These are phyloP conservation scores for Andrena dorsata DNA, from an alignment of 2,888 invertebrate species.

Conservation along the genomic window DNA sequence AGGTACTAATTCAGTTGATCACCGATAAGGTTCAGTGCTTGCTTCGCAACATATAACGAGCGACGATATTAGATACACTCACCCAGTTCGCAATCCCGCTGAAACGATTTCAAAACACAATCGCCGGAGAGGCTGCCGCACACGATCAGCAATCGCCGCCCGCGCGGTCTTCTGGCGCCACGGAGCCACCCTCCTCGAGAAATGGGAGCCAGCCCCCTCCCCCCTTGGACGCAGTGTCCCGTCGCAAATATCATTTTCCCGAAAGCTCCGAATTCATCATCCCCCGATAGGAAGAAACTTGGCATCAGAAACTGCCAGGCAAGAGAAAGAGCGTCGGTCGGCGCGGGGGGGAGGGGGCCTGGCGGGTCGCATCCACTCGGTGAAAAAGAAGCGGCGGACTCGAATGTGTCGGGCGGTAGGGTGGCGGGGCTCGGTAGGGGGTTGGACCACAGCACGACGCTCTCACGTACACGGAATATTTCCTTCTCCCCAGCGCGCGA, in stretches of 20 bases:
- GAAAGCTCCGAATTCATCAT: slow-evolving; percentile 43
- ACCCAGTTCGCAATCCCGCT: background rate
- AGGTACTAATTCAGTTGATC: no score
- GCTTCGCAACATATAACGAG: no score
- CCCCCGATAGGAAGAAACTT: slow-evolving; percentile 42
- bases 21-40: no score
- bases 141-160: background rate
- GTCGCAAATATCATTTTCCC: slow-evolving; percentile 50
- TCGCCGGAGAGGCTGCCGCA: background rate
- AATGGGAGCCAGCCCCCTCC: background rate
- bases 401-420: background rate
- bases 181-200: background rate
- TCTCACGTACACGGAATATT: slow-evolving; percentile 62
- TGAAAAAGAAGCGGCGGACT: slow-evolving; percentile 12
- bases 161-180: background rate
- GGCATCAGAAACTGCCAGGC: slow-evolving; percentile 43
- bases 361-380: slow-evolving; percentile 22
- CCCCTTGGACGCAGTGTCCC: background rate
- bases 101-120: background rate
- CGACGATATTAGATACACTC: background rate
- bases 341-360: background rate
- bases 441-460: background rate
- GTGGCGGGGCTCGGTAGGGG: background rate
- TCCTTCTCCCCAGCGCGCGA: slow-evolving; percentile 53
- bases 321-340: slow-evolving; percentile 14